Conservation (phyloP, 2,888 invertebrate genomes). For the Agapetus fuscipes region DNA sequence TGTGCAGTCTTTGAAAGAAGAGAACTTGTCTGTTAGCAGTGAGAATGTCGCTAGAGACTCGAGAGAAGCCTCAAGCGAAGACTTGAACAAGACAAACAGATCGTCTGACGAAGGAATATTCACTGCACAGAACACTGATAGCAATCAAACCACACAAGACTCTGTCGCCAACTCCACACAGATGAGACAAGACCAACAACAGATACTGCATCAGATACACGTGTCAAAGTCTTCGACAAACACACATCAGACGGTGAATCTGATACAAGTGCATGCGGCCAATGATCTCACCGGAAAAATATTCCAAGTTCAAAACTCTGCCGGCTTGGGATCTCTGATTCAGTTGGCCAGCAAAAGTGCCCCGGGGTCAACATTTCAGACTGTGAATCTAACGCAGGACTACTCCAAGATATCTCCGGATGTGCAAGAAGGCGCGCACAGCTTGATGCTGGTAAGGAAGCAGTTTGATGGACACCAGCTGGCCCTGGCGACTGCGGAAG, state of each 20-base stretch:
- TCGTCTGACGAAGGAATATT: constrained; percentile 14
- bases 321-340: constrained; percentile 15
- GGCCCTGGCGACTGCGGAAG: constrained; percentile 3
- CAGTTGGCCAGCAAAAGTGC: constrained; percentile 16
- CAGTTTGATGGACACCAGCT: constrained; percentile 15
- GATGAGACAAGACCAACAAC: constrained; percentile 8
- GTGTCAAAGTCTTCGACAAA: constrained; percentile 16
- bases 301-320: constrained; percentile 18
- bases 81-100: constrained; percentile 8
- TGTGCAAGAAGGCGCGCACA: constrained; percentile 16
- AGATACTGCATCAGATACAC: constrained; percentile 16
- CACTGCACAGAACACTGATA: constrained; percentile 7
- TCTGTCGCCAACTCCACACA: constrained; percentile 4
- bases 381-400: constrained; percentile 10
- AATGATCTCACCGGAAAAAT: constrained; percentile 17
- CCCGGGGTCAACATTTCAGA: constrained; percentile 12
- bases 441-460: constrained; percentile 17
- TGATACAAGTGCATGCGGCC: constrained; percentile 20
- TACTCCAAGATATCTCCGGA: constrained; percentile 8
- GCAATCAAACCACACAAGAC: constrained; percentile 10
- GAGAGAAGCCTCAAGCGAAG: constrained; percentile 12
- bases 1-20: constrained; percentile 34
- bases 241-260: constrained; percentile 16
- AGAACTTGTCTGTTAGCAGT: constrained; percentile 13
- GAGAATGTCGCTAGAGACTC: constrained; percentile 11